Evolutionary conservation across 2,888 invertebrate genomes (phyloP).

Genomic region (Spatulosminthurus flaviceps): DNA sequence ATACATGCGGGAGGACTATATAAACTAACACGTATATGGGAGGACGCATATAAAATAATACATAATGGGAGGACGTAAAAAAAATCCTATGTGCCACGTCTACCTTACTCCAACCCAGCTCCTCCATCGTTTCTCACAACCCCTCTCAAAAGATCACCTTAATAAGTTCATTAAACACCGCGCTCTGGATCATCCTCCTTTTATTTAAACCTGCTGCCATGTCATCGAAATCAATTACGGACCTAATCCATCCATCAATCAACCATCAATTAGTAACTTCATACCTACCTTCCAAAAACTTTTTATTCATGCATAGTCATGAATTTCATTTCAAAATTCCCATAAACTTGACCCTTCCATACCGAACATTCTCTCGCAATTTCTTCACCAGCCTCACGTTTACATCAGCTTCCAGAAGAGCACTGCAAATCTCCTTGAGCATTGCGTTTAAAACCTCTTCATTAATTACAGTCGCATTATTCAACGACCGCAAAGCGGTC

Average conservation of each 20-base stretch:
- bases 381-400: slow-evolving; percentile 96
- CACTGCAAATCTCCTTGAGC: slow-evolving; percentile 98
- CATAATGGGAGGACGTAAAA: too few relatives aligned
- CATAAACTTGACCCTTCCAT: slow-evolving; percentile 20
- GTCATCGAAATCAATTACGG: slow-evolving; percentile 98
- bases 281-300: neutral
- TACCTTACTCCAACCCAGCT: too few relatives aligned
- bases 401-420: slow-evolving; percentile 94
- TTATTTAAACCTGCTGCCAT: slow-evolving; percentile 99
- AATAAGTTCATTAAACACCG: slow-evolving; percentile 97
- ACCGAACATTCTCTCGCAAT: slow-evolving; percentile 91
- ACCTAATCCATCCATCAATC: too few relatives aligned
- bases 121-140: slow-evolving; percentile 6
- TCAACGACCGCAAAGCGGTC: slow-evolving; percentile 94
- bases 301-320: neutral
- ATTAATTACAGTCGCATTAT: slow-evolving; percentile 98
- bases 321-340: neutral
- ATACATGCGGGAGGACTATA: too few relatives aligned
- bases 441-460: slow-evolving; percentile 99
- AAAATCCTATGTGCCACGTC: too few relatives aligned
- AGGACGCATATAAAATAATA: neutral
- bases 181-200: slow-evolving; percentile 97
- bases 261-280: too few relatives aligned
- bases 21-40: too few relatives aligned
- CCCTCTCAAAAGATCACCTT: too few relatives aligned